Conservation (phyloP, 1,140 invertebrate species). For the Nasonia giraulti region DNA sequence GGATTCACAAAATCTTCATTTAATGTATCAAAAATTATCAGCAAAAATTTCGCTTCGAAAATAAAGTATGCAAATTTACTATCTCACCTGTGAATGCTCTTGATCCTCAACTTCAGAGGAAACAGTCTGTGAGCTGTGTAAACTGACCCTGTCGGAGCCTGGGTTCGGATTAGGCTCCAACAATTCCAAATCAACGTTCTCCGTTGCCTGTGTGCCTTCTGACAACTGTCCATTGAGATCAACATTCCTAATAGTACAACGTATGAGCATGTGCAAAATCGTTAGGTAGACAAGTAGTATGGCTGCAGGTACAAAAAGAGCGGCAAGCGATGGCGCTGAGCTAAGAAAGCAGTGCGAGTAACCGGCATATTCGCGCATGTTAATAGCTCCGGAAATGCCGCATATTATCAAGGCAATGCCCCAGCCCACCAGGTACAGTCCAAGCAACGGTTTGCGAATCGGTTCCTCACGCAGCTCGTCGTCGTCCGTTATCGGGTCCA, state of each 20-base stretch:
- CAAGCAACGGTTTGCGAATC: conserved; percentile 86
- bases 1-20: neutral
- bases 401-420: conserved; percentile 91
- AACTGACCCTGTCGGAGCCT: conserved; percentile 74
- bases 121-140: conserved; percentile 79
- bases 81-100: conserved; percentile 81
- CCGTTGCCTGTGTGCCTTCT: conserved; percentile 87
- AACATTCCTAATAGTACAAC: conserved; percentile 82
- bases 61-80: neutral
- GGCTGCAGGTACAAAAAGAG: conserved; percentile 85
- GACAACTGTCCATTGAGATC: conserved; percentile 82
- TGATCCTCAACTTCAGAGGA: conserved; percentile 86
- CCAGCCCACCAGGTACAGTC: conserved; percentile 93
- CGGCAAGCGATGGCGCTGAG: conserved; percentile 85
- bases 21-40: neutral
- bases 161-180: conserved; percentile 79
- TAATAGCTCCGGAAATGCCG: conserved; percentile 92
- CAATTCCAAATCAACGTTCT: conserved; percentile 87
- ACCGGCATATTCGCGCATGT: conserved; percentile 88
- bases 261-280: conserved; percentile 85
- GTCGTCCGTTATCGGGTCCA: conserved; percentile 80
- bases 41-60: neutral
- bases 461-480: conserved; percentile 82
- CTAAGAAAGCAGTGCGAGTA: conserved; percentile 90
- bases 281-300: conserved; percentile 84